Percentiles rank a stretch among this genome's conserved stretches.
Evolutionary conservation across 2,113 vertebrate genomes (phyloP).

Genomic region (Rhinolophus ferrumequinum): DNA sequence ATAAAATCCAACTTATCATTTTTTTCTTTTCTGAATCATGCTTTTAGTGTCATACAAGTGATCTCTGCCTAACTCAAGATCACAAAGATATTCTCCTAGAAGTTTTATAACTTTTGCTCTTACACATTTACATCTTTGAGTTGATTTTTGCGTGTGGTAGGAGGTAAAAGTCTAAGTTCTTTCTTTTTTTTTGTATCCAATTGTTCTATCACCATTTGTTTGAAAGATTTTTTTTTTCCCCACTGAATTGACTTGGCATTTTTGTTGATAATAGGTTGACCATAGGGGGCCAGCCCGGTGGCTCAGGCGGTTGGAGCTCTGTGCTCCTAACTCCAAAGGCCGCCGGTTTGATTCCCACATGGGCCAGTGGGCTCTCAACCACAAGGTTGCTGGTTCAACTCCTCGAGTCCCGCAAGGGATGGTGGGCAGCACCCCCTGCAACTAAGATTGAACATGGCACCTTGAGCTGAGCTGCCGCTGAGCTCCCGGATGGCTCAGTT

Average conservation of each 20-base stretch:
- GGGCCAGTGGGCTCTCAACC: no score
- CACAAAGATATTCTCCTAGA: constrained; percentile 21
- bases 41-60: constrained; percentile 28
- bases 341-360: no score
- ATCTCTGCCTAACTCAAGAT: not conserved
- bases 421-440: no score
- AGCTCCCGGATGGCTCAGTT: no score
- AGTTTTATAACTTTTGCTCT: constrained; percentile 9
- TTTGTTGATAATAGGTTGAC: not conserved
- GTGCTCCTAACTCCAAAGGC: no score
- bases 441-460: no score
- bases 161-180: not conserved
- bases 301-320: no score
- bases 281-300: no score
- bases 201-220: not conserved
- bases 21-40: constrained; percentile 27
- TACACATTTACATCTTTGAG: not conserved
- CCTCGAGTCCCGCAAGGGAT: no score
- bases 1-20: not conserved
- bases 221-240: not conserved
- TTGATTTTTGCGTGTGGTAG: not conserved
- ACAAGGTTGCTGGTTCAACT: no score
- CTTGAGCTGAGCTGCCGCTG: no score
- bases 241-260: not conserved
- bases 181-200: not conserved